phyloP scores from a whole-genome alignment of 1,140 invertebrate genomes.

The Zaprionus ghesquierei region DNA sequence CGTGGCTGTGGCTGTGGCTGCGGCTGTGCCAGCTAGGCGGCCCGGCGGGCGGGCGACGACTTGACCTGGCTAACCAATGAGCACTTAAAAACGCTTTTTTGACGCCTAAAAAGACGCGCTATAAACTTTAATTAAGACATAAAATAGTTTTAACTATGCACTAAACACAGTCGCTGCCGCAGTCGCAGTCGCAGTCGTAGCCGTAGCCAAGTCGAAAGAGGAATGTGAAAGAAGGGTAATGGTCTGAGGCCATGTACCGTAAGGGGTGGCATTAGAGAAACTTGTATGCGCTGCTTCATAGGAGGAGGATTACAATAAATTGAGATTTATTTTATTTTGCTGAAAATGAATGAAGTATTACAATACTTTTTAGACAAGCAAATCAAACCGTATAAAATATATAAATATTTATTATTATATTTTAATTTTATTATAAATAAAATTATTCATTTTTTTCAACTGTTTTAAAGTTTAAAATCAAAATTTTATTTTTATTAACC shows the following conservation, averaged over 20 bases:
- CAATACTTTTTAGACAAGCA: not conserved
- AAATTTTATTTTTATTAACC: no score
- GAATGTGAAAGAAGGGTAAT: constrained; percentile 67
- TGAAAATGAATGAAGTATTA: not conserved
- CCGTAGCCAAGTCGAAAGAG: constrained; percentile 14
- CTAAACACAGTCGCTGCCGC: constrained; percentile 50
- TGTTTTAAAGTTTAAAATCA: no score
- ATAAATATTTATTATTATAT: no score
- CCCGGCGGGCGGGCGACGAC: constrained; percentile 23
- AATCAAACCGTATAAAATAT: no score
- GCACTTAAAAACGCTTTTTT: constrained; percentile 69
- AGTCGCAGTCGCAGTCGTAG: constrained; percentile 25
- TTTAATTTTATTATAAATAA: no score
- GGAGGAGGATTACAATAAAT: not conserved
- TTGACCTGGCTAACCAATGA: constrained; percentile 49
- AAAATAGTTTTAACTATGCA: constrained; percentile 73
- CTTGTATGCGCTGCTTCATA: constrained; percentile 38
- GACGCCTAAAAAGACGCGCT: constrained; percentile 71
- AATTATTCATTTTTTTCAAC: no score
- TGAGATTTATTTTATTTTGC: not conserved
- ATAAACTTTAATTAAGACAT: constrained; percentile 80
- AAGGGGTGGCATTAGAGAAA: constrained; percentile 17
- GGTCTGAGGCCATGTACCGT: constrained; percentile 30
- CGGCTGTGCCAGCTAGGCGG: no score
- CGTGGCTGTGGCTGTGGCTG: not conserved